Evolutionary conservation across 2,888 invertebrate species (phyloP).

Genomic region (Idaea straminata): DNA sequence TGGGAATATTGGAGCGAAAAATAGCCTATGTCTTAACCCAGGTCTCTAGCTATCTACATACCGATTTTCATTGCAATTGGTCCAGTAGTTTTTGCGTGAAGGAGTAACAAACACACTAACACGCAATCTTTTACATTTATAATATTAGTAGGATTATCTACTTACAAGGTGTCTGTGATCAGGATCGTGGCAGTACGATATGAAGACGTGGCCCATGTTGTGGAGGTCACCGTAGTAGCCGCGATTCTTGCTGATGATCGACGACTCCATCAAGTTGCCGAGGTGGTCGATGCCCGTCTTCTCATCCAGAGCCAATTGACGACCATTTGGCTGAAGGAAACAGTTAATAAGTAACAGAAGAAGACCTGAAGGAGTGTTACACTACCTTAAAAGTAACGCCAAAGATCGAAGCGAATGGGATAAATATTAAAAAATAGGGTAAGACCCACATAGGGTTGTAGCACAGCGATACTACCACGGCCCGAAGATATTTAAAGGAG

Average conservation of each 20-base stretch:
- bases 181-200: slow-evolving; percentile 89
- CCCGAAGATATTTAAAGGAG: too few species aligned
- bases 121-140: too few species aligned
- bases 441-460: too few species aligned
- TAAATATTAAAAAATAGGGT: too few species aligned
- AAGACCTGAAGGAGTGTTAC: background rate
- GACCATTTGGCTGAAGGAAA: slow-evolving; percentile 75
- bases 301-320: slow-evolving; percentile 81
- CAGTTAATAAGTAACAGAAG: background rate
- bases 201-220: slow-evolving; percentile 89
- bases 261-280: slow-evolving; percentile 89
- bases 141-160: background rate
- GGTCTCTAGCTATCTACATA: too few species aligned
- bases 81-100: too few species aligned
- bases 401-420: too few species aligned
- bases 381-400: background rate
- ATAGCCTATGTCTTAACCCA: too few species aligned
- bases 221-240: slow-evolving; percentile 89
- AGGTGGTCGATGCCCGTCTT: slow-evolving; percentile 87
- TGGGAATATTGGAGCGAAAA: too few species aligned
- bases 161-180: slow-evolving; percentile 86
- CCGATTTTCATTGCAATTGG: too few species aligned
- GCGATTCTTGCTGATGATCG: slow-evolving; percentile 84
- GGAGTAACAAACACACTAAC: too few species aligned
- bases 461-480: too few species aligned